phyloP scores from a whole-genome alignment of 2,797 vertebrate genomes.

The Ibycter americanus region DNA sequence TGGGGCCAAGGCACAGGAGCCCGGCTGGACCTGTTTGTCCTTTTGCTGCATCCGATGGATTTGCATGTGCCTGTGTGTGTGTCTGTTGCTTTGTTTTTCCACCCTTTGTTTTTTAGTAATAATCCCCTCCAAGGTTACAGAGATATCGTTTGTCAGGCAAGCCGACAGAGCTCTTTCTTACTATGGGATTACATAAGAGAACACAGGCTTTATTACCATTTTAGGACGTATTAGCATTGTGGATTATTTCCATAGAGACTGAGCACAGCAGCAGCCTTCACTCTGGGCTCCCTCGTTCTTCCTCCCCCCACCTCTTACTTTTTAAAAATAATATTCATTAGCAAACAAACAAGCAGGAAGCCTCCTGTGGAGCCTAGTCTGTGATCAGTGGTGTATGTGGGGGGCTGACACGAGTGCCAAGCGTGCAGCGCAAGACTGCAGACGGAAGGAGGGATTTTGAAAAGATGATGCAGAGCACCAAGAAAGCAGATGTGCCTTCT shows the following conservation, averaged over 20 bases:
- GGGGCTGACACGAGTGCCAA: neutral
- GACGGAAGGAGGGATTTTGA: neutral
- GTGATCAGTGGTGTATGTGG: neutral
- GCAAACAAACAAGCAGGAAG: neutral
- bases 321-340: neutral
- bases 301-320: neutral
- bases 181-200: constrained; percentile 71
- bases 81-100: neutral
- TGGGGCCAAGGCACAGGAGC: neutral
- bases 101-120: constrained; percentile 46
- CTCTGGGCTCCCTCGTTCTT: neutral
- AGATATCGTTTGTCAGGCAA: constrained; percentile 66
- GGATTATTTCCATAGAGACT: constrained; percentile 65
- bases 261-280: neutral
- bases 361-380: neutral
- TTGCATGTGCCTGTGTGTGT: neutral
- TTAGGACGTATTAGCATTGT: constrained; percentile 61
- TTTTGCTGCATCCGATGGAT: constrained; percentile 13
- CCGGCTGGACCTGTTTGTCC: neutral
- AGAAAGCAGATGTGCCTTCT: neutral
- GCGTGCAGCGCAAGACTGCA: neutral
- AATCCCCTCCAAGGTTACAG: constrained; percentile 69
- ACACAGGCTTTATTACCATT: constrained; percentile 67
- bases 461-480: neutral
- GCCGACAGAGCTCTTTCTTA: constrained; percentile 57